Evolutionary conservation across 2,797 vertebrate genomes (phyloP).

Genomic region (Malacoraja senta): DNA sequence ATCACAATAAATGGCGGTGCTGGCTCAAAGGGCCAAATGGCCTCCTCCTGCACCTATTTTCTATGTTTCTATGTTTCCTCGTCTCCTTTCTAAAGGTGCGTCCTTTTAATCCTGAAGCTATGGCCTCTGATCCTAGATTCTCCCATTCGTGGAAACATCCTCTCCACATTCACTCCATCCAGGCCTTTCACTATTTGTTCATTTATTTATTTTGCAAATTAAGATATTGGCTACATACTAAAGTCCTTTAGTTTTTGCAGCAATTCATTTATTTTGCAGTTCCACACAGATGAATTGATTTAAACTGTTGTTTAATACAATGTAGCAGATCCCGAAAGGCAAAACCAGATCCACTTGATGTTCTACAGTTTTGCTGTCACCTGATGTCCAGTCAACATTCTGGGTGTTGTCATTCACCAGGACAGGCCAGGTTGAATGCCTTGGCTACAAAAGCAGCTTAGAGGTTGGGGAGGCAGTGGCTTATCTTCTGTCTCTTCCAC

Average conservation of each 20-base stretch:
- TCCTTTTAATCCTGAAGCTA: too few species aligned
- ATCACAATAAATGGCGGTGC: too few species aligned
- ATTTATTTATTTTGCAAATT: constrained; percentile 20
- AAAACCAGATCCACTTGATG: neutral
- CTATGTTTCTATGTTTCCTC: too few species aligned
- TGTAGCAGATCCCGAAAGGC: neutral
- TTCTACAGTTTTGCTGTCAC: neutral
- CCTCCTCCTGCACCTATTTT: too few species aligned
- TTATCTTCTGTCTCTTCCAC: neutral
- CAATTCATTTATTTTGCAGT: neutral
- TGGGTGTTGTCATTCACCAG: neutral
- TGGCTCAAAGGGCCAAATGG: too few species aligned
- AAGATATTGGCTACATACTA: neutral
- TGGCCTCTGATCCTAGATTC: too few species aligned
- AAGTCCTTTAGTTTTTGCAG: neutral
- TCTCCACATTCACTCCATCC: too few species aligned
- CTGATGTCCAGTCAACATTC: neutral
- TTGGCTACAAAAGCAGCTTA: neutral
- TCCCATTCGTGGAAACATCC: too few species aligned
- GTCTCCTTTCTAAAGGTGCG: too few species aligned
- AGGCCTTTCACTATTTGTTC: too few species aligned
- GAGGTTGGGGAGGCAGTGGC: neutral
- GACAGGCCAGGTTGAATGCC: too few species aligned
- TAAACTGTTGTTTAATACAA: neutral
- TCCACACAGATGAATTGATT: neutral